Conservation (phyloP, 2,113 vertebrate genomes). For the Falco punctatus region DNA sequence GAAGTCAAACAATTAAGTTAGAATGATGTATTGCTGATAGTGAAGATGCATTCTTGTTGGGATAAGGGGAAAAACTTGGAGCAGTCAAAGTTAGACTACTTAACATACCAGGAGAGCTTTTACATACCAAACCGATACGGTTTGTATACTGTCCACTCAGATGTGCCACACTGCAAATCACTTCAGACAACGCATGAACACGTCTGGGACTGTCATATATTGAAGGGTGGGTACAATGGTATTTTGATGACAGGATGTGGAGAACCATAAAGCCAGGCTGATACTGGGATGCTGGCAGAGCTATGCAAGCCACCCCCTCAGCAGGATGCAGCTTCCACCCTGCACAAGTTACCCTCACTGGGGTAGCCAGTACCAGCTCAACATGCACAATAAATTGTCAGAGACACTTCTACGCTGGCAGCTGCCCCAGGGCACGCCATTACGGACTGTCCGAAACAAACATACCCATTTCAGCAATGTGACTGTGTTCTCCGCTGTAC, state of each 20-base stretch:
- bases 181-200: neutral
- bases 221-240: neutral
- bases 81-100: neutral
- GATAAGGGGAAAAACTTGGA: neutral
- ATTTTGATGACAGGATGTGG: neutral
- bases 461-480: neutral
- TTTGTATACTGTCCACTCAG: neutral
- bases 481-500: neutral
- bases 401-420: neutral
- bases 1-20: neutral
- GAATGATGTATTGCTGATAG: neutral
- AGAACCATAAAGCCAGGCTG: neutral
- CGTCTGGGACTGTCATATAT: neutral
- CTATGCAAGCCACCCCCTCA: neutral
- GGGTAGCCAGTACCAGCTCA: rapidly evolving
- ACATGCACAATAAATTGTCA: neutral
- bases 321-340: neutral
- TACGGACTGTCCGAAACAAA: neutral
- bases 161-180: neutral
- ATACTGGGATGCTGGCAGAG: neutral
- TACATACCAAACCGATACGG: neutral
- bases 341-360: neutral
- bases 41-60: neutral
- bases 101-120: constrained; percentile 10
- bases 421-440: neutral